phyloP scores from a whole-genome alignment of 1,140 invertebrate species.

The Euborellia annulipes region DNA sequence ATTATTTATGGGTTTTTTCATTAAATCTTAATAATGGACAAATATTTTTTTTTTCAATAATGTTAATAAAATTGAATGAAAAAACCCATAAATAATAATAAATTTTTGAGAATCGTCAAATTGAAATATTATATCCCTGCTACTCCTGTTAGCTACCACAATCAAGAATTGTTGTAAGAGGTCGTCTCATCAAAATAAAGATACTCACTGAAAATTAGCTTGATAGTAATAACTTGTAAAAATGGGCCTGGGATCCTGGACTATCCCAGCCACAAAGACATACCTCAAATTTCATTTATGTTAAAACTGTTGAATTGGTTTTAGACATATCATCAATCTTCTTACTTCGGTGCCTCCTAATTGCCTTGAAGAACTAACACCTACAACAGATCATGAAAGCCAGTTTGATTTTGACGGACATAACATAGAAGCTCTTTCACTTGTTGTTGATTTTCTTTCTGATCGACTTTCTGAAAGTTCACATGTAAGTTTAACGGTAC shows the following conservation, averaged over 20 bases:
- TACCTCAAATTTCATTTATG: neutral
- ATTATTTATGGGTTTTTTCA: slow-evolving; percentile 21
- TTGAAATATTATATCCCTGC: too few relatives aligned
- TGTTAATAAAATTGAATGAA: too few relatives aligned
- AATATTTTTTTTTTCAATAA: neutral
- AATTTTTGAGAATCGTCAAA: too few relatives aligned
- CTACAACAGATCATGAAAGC: slow-evolving; percentile 8
- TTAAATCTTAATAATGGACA: neutral
- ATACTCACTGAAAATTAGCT: too few relatives aligned
- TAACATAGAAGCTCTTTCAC: slow-evolving; percentile 52
- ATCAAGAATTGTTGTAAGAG: too few relatives aligned
- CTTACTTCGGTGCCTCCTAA: slow-evolving; percentile 36
- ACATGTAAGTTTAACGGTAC: slow-evolving; percentile 16
- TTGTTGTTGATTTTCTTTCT: slow-evolving; percentile 47
- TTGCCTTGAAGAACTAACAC: slow-evolving; percentile 37
- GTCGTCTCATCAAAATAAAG: too few relatives aligned
- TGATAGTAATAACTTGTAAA: too few relatives aligned
- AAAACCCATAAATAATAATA: too few relatives aligned
- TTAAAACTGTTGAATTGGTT: slow-evolving; percentile 1
- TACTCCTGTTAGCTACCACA: too few relatives aligned
- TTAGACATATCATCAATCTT: slow-evolving; percentile 36
- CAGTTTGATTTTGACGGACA: slow-evolving; percentile 36
- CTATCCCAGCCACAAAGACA: too few relatives aligned
- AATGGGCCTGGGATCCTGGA: too few relatives aligned
- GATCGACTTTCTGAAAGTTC: slow-evolving; percentile 33